phyloP scores from a whole-genome alignment of 2,888 invertebrate species.

The Hypercompe scribonia region DNA sequence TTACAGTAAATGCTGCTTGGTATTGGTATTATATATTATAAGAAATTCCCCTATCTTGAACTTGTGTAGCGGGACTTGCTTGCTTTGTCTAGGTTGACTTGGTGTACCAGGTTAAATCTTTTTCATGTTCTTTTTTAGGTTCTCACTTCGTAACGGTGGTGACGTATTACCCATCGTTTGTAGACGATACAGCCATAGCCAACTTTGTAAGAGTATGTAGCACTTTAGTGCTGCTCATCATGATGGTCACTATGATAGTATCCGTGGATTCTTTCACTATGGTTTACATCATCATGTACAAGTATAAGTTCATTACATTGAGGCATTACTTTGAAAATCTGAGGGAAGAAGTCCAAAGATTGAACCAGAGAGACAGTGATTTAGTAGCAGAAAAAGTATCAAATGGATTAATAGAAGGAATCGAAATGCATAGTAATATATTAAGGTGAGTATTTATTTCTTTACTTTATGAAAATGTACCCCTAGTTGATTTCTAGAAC shows the following conservation, averaged over 20 bases:
- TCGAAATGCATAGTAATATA: constrained; percentile 74
- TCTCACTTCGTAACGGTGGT: constrained; percentile 75
- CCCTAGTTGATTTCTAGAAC: no score
- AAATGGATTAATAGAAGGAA: constrained; percentile 70
- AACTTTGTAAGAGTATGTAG: constrained; percentile 59
- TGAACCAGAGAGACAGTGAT: constrained; percentile 54
- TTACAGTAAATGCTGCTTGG: no score
- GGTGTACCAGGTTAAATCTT: no score
- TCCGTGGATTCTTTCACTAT: constrained; percentile 70
- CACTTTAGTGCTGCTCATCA: constrained; percentile 62
- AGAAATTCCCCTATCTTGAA: no score
- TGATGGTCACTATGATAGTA: constrained; percentile 76
- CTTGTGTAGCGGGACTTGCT: no score
- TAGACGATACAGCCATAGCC: constrained; percentile 66
- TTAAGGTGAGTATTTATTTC: constrained; percentile 61
- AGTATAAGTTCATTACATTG: constrained; percentile 78
- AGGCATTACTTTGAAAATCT: constrained; percentile 72
- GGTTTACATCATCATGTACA: constrained; percentile 73
- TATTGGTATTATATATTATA: no score
- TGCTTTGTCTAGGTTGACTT: no score
- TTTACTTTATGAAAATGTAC: no score
- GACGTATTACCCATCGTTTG: constrained; percentile 73
- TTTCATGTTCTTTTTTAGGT: constrained; percentile 58
- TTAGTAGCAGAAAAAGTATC: constrained; percentile 63
- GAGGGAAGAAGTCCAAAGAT: constrained; percentile 58